phyloP scores from a whole-genome alignment of 2,888 invertebrate species.

The Caenorhabditis drosophilae region DNA sequence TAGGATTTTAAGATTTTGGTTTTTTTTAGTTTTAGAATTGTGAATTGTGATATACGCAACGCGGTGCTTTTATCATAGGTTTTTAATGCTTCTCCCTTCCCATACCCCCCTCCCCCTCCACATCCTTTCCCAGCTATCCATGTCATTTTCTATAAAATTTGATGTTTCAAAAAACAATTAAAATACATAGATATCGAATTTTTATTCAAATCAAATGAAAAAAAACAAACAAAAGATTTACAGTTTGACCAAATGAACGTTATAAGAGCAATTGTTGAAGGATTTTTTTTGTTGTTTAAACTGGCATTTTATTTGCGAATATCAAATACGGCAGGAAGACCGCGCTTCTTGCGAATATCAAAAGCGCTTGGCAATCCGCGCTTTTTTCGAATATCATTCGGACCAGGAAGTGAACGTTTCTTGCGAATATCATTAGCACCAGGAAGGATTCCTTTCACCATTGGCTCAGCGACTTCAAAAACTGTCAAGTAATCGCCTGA shows the following conservation, averaged over 20 bases:
- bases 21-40: background rate
- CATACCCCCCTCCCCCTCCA: too few relatives aligned
- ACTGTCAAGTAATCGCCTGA: too few relatives aligned
- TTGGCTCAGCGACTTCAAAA: too few relatives aligned
- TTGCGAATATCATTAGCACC: conserved; percentile 23
- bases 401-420: conserved; percentile 22
- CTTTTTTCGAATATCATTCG: conserved; percentile 22
- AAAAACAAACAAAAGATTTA: too few relatives aligned
- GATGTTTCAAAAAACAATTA: background rate
- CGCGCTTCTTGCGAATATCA: conserved; percentile 32
- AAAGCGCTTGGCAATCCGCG: conserved; percentile 14
- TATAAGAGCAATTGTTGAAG: too few relatives aligned
- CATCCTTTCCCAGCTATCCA: too few relatives aligned
- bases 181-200: too few relatives aligned
- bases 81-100: too few relatives aligned
- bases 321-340: conserved; percentile 18
- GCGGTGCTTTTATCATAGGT: too few relatives aligned
- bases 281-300: too few relatives aligned
- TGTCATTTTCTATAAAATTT: background rate
- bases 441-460: conserved; percentile 12
- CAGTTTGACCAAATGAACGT: too few relatives aligned
- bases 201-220: too few relatives aligned
- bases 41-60: background rate
- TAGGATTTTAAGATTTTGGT: background rate
- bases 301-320: conserved; percentile 35